Base-by-base conservation (phyloP, 1,140 invertebrate genomes). In the Pseudomyrmex dendroicus region DNA sequence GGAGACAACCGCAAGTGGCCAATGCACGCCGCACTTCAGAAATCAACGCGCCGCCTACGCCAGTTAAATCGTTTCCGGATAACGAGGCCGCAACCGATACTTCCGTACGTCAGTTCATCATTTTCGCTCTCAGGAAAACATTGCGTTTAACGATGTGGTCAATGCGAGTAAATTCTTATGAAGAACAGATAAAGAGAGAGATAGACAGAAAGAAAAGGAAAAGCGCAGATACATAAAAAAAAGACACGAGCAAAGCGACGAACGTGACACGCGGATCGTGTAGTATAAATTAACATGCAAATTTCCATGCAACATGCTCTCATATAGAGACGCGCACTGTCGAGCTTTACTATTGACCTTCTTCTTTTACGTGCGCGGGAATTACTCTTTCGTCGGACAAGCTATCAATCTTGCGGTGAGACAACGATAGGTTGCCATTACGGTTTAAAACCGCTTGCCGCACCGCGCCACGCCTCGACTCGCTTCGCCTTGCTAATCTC, bases 231-330 rank as follows among this genome's bases (percentile, higher is more conserved):
- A 78, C 10, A 5, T 56, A 56, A 68, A 68, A 68, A 25, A 68
- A 52, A 78, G 57, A 78, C 44, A 35, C 48, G 13, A 48, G 50
- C 13, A 17, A 22, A 35, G 15, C 57, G 67, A 7, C 15, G 68
- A 61, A 72, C 84, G 62, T 17, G 76, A 73, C 46, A n/a, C 48
- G 54, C 48, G 54, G 57, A 67, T 73, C 70, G 62, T 66, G 46
- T 61, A 52, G 84, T 66, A 87, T 85, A 87, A 87, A 83, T 89
- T 89, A 89, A 89, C 77, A 84, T 89, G 86, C 76, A 85, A 77
- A 88, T 86, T 74, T 86, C 0, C 25, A 56, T 46, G 68, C 64
- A 82, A 73, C 74, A 25, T 61, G 61, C n/a, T 59, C 15, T 56
- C 46, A 54, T 59, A 70, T 70, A 84, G 85, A 84, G 85, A 56